Evolutionary conservation across 2,113 vertebrate species (phyloP), one percentile per base, ranked within the genome.

Genomic region (Budorcas taxicolor): DNA sequence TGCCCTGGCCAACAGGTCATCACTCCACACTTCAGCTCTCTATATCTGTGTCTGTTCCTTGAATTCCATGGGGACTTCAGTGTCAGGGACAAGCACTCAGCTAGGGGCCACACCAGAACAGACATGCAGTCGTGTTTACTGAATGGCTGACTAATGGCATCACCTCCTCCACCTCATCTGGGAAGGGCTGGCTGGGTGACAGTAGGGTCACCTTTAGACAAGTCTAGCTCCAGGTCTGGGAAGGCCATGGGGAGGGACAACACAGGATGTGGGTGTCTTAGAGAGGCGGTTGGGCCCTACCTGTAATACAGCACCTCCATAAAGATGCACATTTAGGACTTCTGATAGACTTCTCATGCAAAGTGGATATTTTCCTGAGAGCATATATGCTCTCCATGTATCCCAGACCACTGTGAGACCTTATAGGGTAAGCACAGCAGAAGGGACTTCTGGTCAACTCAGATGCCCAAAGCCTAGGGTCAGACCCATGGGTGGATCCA

Each of bases 371-470:
- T n/a, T 45, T 4, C 81, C 21, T 62, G 1, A 43, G n/a, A 53
- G 33, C 27, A 62, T 4, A 27, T 21, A 33, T 3, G 62, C n/a
- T 47, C 21, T 23, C 19, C 25, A 0, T 1, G 0, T 3, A 13
- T 14, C 0, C 62, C 21, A 57, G 45, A 14, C n/a, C 45, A 43
- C 23, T 8, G 16, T 2, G 33, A 60, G 9, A 16, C 25, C 45
- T 16, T 76, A 14, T 10, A 27, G 43, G 33, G 53, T 33, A 14
- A 23, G n/a, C 13, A 64, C 17, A 33, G 92, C 1, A 31, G 29
- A 9, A 16, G 16, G 36, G 36, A 23, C 58, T 64, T 47, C 10
- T 67, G 40, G 50, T 40, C 60, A 71, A 3, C 2, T 27, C n/a
- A 58, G 43, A 10, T 2, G 27, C 43, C n/a, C 62, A 3, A 62